Percentiles rank a stretch among this genome's conserved stretches.
These are phyloP conservation scores for Lepidurus couesii DNA, from an alignment of 1,140 invertebrate genomes.

Conservation along the genomic window DNA sequence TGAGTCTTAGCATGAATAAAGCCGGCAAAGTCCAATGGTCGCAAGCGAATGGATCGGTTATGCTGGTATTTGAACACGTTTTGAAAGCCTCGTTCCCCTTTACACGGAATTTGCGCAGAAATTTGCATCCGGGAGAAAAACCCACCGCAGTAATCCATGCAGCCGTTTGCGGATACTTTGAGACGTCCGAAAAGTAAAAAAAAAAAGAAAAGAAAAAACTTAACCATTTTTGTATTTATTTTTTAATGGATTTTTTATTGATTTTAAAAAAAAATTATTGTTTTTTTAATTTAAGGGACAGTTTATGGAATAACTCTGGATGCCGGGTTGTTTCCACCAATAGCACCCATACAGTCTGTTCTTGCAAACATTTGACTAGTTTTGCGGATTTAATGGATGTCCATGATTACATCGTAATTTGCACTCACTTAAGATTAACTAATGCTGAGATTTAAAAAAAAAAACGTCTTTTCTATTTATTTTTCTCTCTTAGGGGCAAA, in stretches of 20 bases:
- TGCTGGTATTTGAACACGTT: conserved; percentile 24
- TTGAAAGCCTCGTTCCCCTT: conserved; percentile 20
- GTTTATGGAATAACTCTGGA: conserved; percentile 42
- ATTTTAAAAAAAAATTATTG: too few species aligned
- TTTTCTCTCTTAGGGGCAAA: conserved; percentile 39
- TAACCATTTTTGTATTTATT: background rate
- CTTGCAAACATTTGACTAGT: conserved; percentile 57
- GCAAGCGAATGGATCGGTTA: background rate
- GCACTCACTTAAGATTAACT: background rate
- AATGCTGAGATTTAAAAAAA: conserved; percentile 1
- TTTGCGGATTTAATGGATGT: conserved; percentile 55
- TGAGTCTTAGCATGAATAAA: background rate
- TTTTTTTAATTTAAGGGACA: background rate
- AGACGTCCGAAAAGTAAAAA: conserved; percentile 27
- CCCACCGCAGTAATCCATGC: conserved; percentile 33
- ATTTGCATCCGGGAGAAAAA: conserved; percentile 35
- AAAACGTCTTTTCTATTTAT: background rate
- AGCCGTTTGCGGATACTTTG: conserved; percentile 37
- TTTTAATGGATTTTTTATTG: background rate
- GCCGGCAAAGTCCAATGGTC: background rate
- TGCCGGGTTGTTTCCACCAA: conserved; percentile 49
- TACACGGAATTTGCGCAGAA: conserved; percentile 28
- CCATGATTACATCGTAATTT: conserved; percentile 40
- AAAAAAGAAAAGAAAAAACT: too few species aligned
- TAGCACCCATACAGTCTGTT: conserved; percentile 50